These are phyloP conservation scores for Ophonus ardosiacus DNA, from an alignment of 2,888 invertebrate species.

Conservation along the genomic window DNA sequence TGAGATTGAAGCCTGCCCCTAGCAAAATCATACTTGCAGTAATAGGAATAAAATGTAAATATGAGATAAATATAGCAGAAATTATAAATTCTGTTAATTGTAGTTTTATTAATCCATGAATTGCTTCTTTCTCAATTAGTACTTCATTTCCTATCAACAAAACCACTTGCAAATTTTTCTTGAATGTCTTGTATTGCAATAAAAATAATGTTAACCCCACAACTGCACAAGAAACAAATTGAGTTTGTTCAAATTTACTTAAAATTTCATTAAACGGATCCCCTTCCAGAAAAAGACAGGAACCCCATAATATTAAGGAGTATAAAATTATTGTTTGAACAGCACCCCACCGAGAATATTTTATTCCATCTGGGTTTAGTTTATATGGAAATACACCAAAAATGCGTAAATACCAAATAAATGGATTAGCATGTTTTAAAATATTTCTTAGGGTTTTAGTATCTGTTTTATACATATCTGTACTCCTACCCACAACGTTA, in stretches of 20 bases:
- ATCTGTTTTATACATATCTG: background rate
- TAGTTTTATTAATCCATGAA: conserved; percentile 31
- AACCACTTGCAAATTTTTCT: conserved; percentile 7
- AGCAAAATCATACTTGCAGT: background rate
- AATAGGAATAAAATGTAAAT: conserved; percentile 45
- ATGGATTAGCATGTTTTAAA: conserved; percentile 38
- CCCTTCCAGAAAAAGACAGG: conserved; percentile 28
- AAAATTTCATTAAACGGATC: conserved; percentile 55
- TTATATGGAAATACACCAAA: conserved; percentile 59
- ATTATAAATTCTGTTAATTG: conserved; percentile 41
- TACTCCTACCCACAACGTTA: background rate
- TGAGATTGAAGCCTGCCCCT: conserved; percentile 12
- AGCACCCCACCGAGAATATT: conserved; percentile 29
- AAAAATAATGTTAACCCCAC: conserved; percentile 37
- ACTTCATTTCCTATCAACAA: conserved; percentile 52
- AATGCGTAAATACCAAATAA: conserved; percentile 40
- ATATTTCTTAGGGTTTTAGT: conserved; percentile 1
- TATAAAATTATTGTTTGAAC: conserved; percentile 28
- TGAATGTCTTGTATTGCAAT: conserved; percentile 37
- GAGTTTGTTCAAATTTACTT: conserved; percentile 59
- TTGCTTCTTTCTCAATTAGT: conserved; percentile 40
- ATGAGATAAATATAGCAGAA: conserved; percentile 39
- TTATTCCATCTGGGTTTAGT: conserved; percentile 8
- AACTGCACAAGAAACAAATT: conserved; percentile 38
- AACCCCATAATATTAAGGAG: conserved; percentile 18